Evolutionary conservation across 2,113 vertebrate species (phyloP).

Genomic region (Aptenodytes patagonicus): DNA sequence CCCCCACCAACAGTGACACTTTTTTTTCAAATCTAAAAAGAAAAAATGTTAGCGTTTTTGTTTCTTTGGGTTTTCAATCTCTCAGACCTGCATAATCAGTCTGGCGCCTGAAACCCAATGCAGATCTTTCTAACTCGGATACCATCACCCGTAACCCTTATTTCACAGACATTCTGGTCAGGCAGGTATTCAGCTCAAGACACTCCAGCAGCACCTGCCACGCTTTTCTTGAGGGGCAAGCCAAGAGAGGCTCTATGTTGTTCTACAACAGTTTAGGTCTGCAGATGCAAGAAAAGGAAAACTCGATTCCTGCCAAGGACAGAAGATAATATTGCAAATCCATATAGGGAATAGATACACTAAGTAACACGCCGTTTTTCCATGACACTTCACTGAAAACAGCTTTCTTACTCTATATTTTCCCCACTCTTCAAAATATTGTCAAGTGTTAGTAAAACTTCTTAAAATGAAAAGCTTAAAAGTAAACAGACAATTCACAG

Average conservation of each 20-base stretch:
- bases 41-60: not conserved
- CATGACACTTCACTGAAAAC: not conserved
- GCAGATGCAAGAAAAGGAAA: not conserved
- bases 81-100: not conserved
- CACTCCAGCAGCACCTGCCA: not conserved
- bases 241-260: not conserved
- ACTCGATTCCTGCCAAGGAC: not conserved
- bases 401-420: not conserved
- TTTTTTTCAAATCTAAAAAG: not conserved
- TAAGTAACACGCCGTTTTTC: not conserved
- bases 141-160: not conserved
- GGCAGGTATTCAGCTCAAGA: not conserved
- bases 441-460: not conserved
- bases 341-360: not conserved
- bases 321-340: not conserved
- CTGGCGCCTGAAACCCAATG: not conserved
- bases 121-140: not conserved
- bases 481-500: not conserved
- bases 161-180: not conserved
- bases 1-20: not conserved
- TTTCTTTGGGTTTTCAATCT: not conserved
- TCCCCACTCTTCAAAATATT: not conserved
- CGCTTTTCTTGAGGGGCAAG: not conserved
- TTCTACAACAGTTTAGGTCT: not conserved
- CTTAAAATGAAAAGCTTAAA: not conserved